phyloP scores from a whole-genome alignment of 2,888 invertebrate species.

The Drosophila histrio region DNA sequence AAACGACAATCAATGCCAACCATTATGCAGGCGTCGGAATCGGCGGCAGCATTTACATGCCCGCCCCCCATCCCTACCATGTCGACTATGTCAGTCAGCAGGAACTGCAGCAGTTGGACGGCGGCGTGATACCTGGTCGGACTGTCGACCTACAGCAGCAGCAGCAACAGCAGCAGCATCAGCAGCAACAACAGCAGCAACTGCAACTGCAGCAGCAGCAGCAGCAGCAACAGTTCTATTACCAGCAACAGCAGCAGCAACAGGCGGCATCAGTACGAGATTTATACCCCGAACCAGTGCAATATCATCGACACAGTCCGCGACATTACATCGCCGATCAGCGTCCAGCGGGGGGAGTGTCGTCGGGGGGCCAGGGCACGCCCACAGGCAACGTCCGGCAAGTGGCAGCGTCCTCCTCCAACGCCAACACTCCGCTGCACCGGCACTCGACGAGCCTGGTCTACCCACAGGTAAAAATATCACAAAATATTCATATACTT shows the following conservation, averaged over 20 bases:
- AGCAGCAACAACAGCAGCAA: slow-evolving; percentile 49
- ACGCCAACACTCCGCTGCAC: slow-evolving; percentile 77
- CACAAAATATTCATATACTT: no score
- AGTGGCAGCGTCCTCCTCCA: slow-evolving; percentile 66
- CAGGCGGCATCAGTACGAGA: slow-evolving; percentile 57
- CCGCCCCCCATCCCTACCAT: slow-evolving; percentile 70
- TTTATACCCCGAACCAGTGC: slow-evolving; percentile 80
- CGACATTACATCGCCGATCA: slow-evolving; percentile 82
- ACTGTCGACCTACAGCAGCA: slow-evolving; percentile 40
- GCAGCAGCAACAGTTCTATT: slow-evolving; percentile 50
- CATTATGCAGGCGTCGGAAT: slow-evolving; percentile 60
- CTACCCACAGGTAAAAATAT: no score
- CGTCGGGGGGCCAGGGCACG: slow-evolving; percentile 56
- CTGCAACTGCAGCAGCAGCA: slow-evolving; percentile 42
- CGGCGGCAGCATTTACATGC: slow-evolving; percentile 74
- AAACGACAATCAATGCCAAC: slow-evolving; percentile 83
- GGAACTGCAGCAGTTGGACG: slow-evolving; percentile 63
- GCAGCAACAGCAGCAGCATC: slow-evolving; percentile 35
- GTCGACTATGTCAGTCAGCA: slow-evolving; percentile 64
- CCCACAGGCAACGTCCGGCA: slow-evolving; percentile 66
- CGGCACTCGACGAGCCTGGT: slow-evolving; percentile 79
- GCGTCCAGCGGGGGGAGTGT: slow-evolving; percentile 69
- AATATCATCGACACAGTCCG: slow-evolving; percentile 83
- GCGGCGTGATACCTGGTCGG: slow-evolving; percentile 68
- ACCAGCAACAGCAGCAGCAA: slow-evolving; percentile 46